Conservation (phyloP, 2,113 vertebrate species). For the Micronycteris hirsuta region DNA sequence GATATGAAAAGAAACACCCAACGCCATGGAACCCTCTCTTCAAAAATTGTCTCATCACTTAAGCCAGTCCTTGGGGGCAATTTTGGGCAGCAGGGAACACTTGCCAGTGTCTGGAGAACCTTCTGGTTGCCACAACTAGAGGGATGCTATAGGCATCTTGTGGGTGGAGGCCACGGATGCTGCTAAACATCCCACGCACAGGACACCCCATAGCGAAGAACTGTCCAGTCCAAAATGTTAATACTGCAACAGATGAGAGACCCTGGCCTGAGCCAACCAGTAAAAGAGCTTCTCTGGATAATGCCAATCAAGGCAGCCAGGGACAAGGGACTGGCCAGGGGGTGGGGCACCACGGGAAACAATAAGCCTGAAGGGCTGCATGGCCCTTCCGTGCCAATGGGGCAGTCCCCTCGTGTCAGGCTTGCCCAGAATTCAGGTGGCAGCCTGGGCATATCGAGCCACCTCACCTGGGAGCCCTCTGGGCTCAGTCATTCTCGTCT, state of each 20-base stretch:
- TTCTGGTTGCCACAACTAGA: not conserved
- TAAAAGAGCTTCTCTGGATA: not conserved
- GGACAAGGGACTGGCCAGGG: not conserved
- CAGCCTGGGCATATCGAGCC: not conserved
- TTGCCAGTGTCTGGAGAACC: not conserved
- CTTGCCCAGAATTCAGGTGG: not conserved
- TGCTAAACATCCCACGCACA: not conserved
- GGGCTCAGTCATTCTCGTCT: not conserved
- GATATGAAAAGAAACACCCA: not conserved
- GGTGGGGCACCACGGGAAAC: not conserved
- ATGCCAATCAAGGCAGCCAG: not conserved
- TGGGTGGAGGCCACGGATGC: not conserved
- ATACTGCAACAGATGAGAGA: rapidly evolving
- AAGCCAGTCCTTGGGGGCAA: not conserved
- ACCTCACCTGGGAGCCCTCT: not conserved
- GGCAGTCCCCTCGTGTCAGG: not conserved
- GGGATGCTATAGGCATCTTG: not conserved
- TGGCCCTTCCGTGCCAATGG: not conserved
- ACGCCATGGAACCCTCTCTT: not conserved
- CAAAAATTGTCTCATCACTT: not conserved
- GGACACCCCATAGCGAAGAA: not conserved
- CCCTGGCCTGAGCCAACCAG: not conserved
- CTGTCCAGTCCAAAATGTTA: not conserved
- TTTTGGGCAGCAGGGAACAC: not conserved
- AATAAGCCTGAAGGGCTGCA: not conserved